These are phyloP conservation scores for Drosophila littoralis DNA, from an alignment of 1,140 invertebrate species.

Conservation along the genomic window DNA sequence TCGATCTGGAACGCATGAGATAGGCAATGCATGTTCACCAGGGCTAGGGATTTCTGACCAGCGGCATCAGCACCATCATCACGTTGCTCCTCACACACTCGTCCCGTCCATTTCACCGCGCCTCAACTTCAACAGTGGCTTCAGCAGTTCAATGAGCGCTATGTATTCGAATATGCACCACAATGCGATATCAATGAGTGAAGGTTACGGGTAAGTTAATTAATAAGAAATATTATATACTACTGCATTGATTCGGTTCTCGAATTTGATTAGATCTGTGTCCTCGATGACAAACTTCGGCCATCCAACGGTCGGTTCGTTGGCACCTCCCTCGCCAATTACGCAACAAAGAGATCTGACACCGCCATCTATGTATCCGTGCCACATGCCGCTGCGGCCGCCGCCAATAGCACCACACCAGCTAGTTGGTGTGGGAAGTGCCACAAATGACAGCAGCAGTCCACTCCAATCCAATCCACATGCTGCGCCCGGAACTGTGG, in stretches of 20 bases:
- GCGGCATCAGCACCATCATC: conserved; percentile 28
- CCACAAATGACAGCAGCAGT: conserved; percentile 18
- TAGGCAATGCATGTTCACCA: conserved; percentile 19
- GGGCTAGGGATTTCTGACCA: conserved; percentile 37
- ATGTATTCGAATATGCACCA: conserved; percentile 82
- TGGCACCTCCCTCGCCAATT: conserved; percentile 69
- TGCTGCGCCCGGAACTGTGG: not conserved
- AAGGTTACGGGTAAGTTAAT: conserved; percentile 73
- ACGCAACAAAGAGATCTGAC: conserved; percentile 76
- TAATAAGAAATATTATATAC: not conserved
- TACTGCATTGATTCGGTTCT: not conserved
- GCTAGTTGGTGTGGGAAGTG: conserved; percentile 24
- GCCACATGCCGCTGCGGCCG: conserved; percentile 73
- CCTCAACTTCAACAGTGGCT: conserved; percentile 74
- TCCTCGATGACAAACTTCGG: conserved; percentile 70
- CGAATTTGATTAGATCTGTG: conserved; percentile 51
- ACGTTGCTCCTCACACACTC: conserved; percentile 49
- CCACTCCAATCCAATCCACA: not conserved
- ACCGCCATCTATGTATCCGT: conserved; percentile 78
- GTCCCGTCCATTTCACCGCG: conserved; percentile 75
- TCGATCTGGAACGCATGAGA: conserved; percentile 18
- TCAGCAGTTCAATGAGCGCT: conserved; percentile 74
- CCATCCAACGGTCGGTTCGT: conserved; percentile 63
- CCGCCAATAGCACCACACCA: conserved; percentile 56
- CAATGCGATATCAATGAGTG: conserved; percentile 71